These are phyloP conservation scores for Puntigrus tetrazona DNA, from an alignment of 2,113 vertebrate species.

Conservation along the genomic window DNA sequence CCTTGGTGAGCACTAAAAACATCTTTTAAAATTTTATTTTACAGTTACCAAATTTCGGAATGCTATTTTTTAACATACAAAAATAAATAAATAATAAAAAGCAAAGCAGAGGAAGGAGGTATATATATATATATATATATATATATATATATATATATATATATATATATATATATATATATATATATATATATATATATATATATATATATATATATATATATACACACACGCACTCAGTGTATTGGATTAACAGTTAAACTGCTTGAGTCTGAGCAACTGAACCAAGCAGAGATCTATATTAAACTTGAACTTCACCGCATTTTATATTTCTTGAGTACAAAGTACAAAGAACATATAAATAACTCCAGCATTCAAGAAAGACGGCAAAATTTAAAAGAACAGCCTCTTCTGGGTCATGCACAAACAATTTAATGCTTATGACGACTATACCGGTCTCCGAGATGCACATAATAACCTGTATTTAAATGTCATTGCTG, in stretches of 20 bases:
- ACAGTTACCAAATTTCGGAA: too few species aligned
- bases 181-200: too few species aligned
- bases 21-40: too few species aligned
- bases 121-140: too few species aligned
- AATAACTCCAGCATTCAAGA: background rate
- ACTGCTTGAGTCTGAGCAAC: background rate
- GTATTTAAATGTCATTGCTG: background rate
- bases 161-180: too few species aligned
- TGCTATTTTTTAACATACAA: too few species aligned
- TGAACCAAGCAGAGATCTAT: background rate
- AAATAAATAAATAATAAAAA: too few species aligned
- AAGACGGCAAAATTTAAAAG: background rate
- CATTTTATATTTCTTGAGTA: conserved; percentile 2
- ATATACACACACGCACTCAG: too few species aligned
- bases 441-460: background rate
- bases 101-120: too few species aligned
- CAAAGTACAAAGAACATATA: background rate
- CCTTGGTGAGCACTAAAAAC: too few species aligned
- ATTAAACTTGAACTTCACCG: background rate
- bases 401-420: background rate
- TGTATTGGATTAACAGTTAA: background rate
- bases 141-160: too few species aligned
- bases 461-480: background rate
- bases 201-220: too few species aligned
- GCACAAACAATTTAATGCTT: background rate